These are phyloP conservation scores for Zaprionus gabonicus DNA, from an alignment of 1,140 invertebrate species.

Conservation along the genomic window DNA sequence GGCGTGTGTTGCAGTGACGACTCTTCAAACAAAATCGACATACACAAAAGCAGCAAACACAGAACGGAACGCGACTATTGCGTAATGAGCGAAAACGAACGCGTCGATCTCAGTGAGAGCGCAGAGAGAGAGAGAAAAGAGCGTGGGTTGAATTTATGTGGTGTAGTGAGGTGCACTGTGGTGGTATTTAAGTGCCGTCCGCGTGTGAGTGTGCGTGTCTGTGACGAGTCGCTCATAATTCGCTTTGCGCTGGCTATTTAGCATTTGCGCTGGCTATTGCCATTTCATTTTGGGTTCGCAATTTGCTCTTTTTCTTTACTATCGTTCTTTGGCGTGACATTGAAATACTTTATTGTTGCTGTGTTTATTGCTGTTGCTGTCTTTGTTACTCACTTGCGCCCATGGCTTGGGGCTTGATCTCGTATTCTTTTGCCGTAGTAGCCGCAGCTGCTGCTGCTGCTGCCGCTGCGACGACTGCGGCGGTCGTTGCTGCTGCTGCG, in stretches of 20 bases:
- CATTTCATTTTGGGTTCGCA: conserved; percentile 42
- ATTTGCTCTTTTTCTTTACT: conserved; percentile 36
- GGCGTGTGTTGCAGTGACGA: conserved; percentile 8
- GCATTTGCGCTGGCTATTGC: conserved; percentile 25
- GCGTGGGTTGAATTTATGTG: conserved; percentile 33
- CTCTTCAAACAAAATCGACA: conserved; percentile 42
- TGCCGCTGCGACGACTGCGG: background rate
- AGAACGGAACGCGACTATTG: conserved; percentile 66
- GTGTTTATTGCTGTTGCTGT: conserved; percentile 14
- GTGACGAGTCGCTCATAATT: conserved; percentile 25
- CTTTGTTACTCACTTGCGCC: conserved; percentile 48
- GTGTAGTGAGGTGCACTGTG: conserved; percentile 19
- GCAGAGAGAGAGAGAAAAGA: conserved; percentile 8
- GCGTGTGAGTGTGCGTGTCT: background rate
- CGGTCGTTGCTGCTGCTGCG: background rate
- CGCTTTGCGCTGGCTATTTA: conserved; percentile 32
- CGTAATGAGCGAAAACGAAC: conserved; percentile 64
- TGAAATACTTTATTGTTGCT: conserved; percentile 59
- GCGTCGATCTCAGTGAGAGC: conserved; percentile 30
- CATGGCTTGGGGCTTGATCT: conserved; percentile 35
- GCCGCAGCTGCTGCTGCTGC: background rate
- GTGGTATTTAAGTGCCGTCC: background rate
- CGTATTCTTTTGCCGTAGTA: conserved; percentile 13
- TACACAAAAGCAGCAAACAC: conserved; percentile 34
- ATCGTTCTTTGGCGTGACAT: conserved; percentile 62